Evolutionary conservation across 2,797 vertebrate genomes (phyloP).

Genomic region (Etheostoma perlongum): DNA sequence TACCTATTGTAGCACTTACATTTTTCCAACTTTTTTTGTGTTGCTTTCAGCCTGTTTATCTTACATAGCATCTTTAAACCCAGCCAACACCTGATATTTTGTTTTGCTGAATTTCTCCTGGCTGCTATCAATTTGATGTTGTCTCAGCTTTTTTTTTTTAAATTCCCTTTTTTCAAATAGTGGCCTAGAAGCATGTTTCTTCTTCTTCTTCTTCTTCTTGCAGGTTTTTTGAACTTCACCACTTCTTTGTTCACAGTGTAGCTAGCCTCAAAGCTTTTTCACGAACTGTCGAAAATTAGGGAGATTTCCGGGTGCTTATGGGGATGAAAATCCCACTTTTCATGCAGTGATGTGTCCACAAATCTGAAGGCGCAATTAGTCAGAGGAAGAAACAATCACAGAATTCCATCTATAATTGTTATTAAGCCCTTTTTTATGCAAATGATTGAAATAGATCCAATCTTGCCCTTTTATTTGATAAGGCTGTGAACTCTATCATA

Average conservation of each 20-base stretch:
- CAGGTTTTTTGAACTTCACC: slow-evolving; percentile 37
- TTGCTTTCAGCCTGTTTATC: not conserved
- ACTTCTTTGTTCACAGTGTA: slow-evolving; percentile 11
- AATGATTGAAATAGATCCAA: slow-evolving; percentile 76
- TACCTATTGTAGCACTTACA: not conserved
- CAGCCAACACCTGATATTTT: not conserved
- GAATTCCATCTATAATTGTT: slow-evolving; percentile 70
- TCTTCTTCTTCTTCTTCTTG: slow-evolving; percentile 1
- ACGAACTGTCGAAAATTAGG: no score
- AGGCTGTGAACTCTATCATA: slow-evolving; percentile 67
- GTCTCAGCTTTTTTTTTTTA: not conserved
- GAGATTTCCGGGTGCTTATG: no score
- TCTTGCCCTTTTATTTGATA: slow-evolving; percentile 71
- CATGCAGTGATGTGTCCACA: not conserved
- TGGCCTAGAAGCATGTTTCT: slow-evolving; percentile 2
- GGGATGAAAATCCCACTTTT: no score
- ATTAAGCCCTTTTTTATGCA: slow-evolving; percentile 69
- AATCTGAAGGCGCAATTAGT: slow-evolving; percentile 65
- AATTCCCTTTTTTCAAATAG: not conserved
- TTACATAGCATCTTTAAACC: not conserved
- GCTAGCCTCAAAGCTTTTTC: slow-evolving; percentile 43
- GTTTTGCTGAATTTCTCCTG: not conserved
- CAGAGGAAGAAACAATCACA: slow-evolving; percentile 63
- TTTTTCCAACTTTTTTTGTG: no score
- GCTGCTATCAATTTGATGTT: slow-evolving; percentile 1